These are phyloP conservation scores for Nasonia giraulti DNA, from an alignment of 1,140 invertebrate species.

Conservation along the genomic window DNA sequence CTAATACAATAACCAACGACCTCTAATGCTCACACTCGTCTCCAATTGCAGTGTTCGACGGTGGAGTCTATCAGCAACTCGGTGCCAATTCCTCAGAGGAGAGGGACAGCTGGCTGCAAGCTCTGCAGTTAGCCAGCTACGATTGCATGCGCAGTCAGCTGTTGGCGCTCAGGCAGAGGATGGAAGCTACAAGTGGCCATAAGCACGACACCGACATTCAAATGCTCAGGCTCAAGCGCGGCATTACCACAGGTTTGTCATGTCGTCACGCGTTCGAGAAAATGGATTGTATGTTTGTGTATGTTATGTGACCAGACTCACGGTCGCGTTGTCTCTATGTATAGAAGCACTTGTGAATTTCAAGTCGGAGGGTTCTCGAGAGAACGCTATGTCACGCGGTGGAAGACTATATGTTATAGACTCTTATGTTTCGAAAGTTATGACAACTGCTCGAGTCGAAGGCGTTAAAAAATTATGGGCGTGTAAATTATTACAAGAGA, in stretches of 20 bases:
- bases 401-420: not conserved
- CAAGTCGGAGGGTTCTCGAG: not conserved
- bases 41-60: constrained; percentile 83
- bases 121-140: constrained; percentile 89
- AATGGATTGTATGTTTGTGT: constrained; percentile 7
- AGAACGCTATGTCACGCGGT: too few species aligned
- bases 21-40: not conserved
- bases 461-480: too few species aligned
- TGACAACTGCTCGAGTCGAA: not conserved
- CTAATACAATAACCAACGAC: not conserved
- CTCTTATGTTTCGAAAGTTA: not conserved
- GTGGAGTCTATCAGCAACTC: constrained; percentile 86
- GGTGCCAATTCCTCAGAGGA: constrained; percentile 87
- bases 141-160: constrained; percentile 87
- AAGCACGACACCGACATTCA: constrained; percentile 81
- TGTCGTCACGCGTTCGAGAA: constrained; percentile 42
- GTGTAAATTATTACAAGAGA: too few species aligned
- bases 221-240: constrained; percentile 80
- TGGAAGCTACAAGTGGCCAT: constrained; percentile 76
- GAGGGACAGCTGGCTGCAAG: constrained; percentile 89
- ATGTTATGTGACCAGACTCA: constrained; percentile 52
- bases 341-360: not conserved
- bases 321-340: not conserved
- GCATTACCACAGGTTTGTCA: constrained; percentile 77
- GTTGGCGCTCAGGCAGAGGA: constrained; percentile 78